Conservation (phyloP, 2,888 invertebrate genomes). For the Dynastes maya region DNA sequence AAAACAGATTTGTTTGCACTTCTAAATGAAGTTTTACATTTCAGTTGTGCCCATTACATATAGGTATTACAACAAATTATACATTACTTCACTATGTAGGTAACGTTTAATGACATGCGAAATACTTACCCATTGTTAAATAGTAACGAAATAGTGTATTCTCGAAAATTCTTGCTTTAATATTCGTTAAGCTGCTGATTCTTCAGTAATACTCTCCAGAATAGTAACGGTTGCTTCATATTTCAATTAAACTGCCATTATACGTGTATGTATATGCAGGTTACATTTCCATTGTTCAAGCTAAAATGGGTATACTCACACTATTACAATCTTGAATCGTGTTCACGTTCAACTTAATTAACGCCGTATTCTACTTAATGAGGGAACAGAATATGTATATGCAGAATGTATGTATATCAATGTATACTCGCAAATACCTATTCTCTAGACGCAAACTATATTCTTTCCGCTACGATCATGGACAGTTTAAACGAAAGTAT, state of each 20-base stretch:
- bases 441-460: too few relatives aligned
- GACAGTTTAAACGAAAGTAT: too few relatives aligned
- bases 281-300: background rate
- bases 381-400: background rate
- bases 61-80: too few relatives aligned
- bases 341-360: slow-evolving; percentile 1
- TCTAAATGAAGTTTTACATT: too few relatives aligned
- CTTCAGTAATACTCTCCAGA: background rate
- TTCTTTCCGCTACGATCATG: too few relatives aligned
- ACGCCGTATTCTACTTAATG: slow-evolving; percentile 4
- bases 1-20: too few relatives aligned
- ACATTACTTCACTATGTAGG: too few relatives aligned
- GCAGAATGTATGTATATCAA: background rate
- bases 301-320: background rate
- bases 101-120: too few relatives aligned
- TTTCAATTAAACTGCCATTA: slow-evolving; percentile 4
- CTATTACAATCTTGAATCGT: background rate
- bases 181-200: background rate
- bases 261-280: background rate
- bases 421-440: background rate
- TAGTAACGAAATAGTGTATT: too few relatives aligned
- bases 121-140: too few relatives aligned
- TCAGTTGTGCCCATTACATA: too few relatives aligned
- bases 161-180: too few relatives aligned
- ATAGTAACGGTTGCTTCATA: background rate